A percentile compares a stretch with the other conserved stretches of the same genome.
Conservation (phyloP, 1,140 invertebrate genomes). For the Pseudomyrmex flavicornis region DNA sequence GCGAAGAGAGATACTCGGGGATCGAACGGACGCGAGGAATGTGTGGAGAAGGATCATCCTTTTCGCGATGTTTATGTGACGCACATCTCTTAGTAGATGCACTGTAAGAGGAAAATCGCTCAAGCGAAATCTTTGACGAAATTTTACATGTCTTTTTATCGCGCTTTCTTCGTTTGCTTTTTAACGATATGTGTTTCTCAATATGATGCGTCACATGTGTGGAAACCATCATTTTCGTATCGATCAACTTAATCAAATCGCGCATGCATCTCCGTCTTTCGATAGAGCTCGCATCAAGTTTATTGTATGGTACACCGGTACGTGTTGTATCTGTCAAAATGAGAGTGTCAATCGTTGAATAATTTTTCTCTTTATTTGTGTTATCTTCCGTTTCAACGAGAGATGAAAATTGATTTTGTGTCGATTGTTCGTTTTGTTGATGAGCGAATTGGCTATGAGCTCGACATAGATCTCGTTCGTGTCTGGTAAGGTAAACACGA, state of each 20-base stretch:
- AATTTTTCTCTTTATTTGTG: neutral
- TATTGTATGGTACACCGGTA: neutral
- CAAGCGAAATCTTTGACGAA: neutral
- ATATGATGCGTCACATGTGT: constrained; percentile 20
- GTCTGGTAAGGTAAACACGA: neutral
- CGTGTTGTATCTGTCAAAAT: neutral
- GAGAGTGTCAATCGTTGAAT: neutral
- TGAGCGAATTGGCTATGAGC: neutral
- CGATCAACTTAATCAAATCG: constrained; percentile 80
- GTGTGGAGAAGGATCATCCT: neutral
- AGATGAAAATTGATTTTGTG: neutral
- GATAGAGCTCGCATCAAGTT: neutral
- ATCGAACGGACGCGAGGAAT: constrained; percentile 44
- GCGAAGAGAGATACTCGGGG: constrained; percentile 9
- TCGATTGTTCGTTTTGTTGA: neutral
- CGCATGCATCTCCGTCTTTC: constrained; percentile 78
- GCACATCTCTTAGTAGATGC: neutral
- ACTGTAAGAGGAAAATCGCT: neutral
- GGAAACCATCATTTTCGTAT: constrained; percentile 79
- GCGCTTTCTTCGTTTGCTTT: constrained; percentile 35
- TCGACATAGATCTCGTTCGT: constrained; percentile 22
- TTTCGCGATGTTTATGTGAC: neutral
- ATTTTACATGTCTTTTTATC: constrained; percentile 27
- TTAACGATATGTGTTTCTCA: neutral
- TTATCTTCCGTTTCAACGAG: neutral